phyloP scores from a whole-genome alignment of 2,113 vertebrate genomes.

The Pterocles orientalis region DNA sequence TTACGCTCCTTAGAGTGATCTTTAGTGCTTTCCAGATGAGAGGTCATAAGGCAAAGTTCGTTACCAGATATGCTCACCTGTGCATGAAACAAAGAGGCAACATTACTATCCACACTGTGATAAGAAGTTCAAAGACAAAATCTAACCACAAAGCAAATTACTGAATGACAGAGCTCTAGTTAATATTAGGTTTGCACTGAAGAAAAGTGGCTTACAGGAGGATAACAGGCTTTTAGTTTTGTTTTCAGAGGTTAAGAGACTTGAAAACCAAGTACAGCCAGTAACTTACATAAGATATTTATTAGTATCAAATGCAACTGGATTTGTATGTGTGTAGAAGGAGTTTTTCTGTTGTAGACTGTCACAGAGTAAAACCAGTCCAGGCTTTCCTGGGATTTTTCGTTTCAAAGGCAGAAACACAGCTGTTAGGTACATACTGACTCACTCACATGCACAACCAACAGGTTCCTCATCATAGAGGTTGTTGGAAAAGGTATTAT shows the following conservation, averaged over 20 bases:
- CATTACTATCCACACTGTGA: fast-evolving
- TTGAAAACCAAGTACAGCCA: neutral
- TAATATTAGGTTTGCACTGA: neutral
- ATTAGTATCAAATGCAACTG: neutral
- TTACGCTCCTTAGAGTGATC: constrained; percentile 81
- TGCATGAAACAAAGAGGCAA: neutral
- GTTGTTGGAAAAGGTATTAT: constrained; percentile 85
- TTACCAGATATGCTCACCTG: constrained; percentile 83
- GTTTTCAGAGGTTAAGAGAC: neutral
- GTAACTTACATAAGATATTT: neutral
- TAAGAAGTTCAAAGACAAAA: neutral
- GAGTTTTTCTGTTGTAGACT: neutral
- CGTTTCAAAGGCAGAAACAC: neutral
- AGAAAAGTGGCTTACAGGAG: neutral
- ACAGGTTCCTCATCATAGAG: constrained; percentile 93
- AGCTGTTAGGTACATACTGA: neutral
- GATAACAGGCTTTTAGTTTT: neutral
- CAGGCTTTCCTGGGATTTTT: neutral
- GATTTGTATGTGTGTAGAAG: neutral
- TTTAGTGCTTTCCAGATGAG: constrained; percentile 95
- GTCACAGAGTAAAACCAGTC: neutral
- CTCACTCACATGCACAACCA: constrained; percentile 84
- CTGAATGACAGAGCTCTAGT: neutral
- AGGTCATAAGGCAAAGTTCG: constrained; percentile 91
- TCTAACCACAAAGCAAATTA: neutral